A percentile compares a stretch with the other conserved stretches of the same genome.
These are phyloP conservation scores for Andrena marginata DNA, from an alignment of 2,888 invertebrate species.

Conservation along the genomic window DNA sequence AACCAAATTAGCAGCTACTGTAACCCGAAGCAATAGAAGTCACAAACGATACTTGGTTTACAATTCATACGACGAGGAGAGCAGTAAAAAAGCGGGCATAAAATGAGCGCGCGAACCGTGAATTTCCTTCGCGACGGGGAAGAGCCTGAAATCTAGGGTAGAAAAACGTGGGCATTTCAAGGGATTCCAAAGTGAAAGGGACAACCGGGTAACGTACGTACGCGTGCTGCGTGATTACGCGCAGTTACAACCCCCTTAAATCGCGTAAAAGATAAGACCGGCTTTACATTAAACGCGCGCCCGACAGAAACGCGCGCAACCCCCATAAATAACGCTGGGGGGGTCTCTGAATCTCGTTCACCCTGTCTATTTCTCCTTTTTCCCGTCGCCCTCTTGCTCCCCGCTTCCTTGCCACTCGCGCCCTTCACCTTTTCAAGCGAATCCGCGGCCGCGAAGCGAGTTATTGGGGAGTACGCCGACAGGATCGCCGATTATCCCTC, in stretches of 20 bases:
- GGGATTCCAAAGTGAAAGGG: slow-evolving; percentile 71
- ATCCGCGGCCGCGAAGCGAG: slow-evolving; percentile 36
- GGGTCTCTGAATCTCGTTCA: slow-evolving; percentile 54
- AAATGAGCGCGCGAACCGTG: neutral
- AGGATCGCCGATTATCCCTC: slow-evolving; percentile 34
- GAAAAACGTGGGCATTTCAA: slow-evolving; percentile 68
- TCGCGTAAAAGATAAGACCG: slow-evolving; percentile 77
- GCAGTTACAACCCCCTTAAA: slow-evolving; percentile 75
- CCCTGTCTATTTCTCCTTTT: slow-evolving; percentile 19
- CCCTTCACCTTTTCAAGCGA: slow-evolving; percentile 28
- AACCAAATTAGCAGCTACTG: slow-evolving; percentile 30
- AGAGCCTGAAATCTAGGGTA: slow-evolving; percentile 49
- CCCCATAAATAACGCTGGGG: slow-evolving; percentile 67
- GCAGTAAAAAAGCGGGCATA: slow-evolving; percentile 13
- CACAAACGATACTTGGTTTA: slow-evolving; percentile 15
- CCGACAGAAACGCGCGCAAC: slow-evolving; percentile 70
- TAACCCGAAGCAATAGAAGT: neutral
- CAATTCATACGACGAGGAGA: slow-evolving; percentile 17
- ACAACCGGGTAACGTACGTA: slow-evolving; percentile 34
- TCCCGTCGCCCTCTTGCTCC: slow-evolving; percentile 9
- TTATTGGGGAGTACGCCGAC: slow-evolving; percentile 44
- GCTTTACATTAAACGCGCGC: slow-evolving; percentile 73
- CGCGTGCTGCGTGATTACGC: slow-evolving; percentile 74
- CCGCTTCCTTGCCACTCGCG: slow-evolving; percentile 3
- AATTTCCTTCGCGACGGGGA: slow-evolving; percentile 10